phyloP scores from a whole-genome alignment of 2,113 vertebrate species.

The Holacanthus passer region DNA sequence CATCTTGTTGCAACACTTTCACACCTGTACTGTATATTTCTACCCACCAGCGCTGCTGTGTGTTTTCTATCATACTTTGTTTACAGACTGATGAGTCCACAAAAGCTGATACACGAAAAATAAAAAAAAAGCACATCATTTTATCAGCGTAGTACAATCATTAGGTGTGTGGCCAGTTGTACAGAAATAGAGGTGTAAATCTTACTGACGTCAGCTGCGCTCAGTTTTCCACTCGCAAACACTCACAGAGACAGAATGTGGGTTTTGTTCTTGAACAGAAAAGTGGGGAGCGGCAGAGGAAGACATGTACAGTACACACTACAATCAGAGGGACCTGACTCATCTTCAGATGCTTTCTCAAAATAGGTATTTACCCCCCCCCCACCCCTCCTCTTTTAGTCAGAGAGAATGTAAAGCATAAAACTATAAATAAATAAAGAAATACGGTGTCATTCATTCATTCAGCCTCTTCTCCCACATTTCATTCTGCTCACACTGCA shows the following conservation, averaged over 20 bases:
- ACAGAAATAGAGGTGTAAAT: conserved; percentile 63
- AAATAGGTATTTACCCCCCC: conserved; percentile 35
- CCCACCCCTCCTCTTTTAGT: neutral
- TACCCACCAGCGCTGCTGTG: neutral
- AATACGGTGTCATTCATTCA: conserved; percentile 44
- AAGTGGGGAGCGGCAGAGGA: conserved; percentile 21
- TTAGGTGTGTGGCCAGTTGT: neutral
- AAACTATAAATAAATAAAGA: conserved; percentile 46
- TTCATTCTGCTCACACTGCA: conserved; percentile 22
- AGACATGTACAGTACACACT: conserved; percentile 50
- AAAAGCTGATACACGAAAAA: neutral
- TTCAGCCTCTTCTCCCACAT: conserved; percentile 6
- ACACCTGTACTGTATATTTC: neutral
- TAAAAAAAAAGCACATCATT: neutral
- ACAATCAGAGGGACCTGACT: conserved; percentile 58
- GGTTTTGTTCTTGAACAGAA: conserved; percentile 54
- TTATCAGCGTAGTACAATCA: neutral
- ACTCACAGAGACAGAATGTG: conserved; percentile 35
- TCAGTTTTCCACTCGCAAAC: conserved; percentile 22
- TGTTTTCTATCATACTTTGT: neutral
- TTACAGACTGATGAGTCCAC: neutral
- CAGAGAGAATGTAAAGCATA: conserved; percentile 24
- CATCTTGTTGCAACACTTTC: conserved; percentile 14
- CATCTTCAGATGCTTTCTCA: conserved; percentile 45
- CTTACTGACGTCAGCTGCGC: conserved; percentile 55